Base-by-base conservation (phyloP, 2,797 vertebrate genomes). In the Psittacula derbiana region DNA sequence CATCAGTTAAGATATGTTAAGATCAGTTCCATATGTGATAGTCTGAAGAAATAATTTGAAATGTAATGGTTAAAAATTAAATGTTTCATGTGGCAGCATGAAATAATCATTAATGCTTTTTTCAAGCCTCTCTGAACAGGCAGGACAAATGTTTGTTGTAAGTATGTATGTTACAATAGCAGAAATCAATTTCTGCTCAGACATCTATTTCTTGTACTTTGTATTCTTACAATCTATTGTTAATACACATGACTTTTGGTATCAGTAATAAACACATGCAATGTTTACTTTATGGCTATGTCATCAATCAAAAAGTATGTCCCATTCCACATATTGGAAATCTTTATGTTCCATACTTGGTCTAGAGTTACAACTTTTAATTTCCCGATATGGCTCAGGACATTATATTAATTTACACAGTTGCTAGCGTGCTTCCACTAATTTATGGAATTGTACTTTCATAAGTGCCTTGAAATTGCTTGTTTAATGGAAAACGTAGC, bases 361-460 rank as follows among this genome's bases (percentile, higher is more conserved):
- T 60, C 60, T 67, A 66, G 47, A 92, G 95, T 94, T 94, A 87
- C 72, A 69, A 74, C 6, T 38, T 90, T 88, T 95, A 86, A 80
- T 90, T 90, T 90, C 38, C 12, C 24, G 67, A 4, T 40, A 57
- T 57, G 15, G 12, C 12, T 92, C 41, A 71, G 33, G 64, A 52
- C 52, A 85, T 28, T 86, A 8, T 58, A 65, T 79, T 83, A 88
- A 88, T 95, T 95, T 92, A 85, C 67, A 40, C 4, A 46, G 31
- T 73, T 87, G 40, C 90, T 94, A 85, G 16, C 31, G 13, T 44
- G 12, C 67, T 88, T 85, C 24, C 40, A 74, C 50, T 86, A 86
- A 70, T 91, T 91, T 88, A 79, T 79, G 31, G 67, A 82, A 61
- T 43, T 79, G 27, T 66, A 38, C 38, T 91, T 88, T 80, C 41